phyloP scores from a whole-genome alignment of 2,797 vertebrate genomes.

The Rhyacichthys aspro region DNA sequence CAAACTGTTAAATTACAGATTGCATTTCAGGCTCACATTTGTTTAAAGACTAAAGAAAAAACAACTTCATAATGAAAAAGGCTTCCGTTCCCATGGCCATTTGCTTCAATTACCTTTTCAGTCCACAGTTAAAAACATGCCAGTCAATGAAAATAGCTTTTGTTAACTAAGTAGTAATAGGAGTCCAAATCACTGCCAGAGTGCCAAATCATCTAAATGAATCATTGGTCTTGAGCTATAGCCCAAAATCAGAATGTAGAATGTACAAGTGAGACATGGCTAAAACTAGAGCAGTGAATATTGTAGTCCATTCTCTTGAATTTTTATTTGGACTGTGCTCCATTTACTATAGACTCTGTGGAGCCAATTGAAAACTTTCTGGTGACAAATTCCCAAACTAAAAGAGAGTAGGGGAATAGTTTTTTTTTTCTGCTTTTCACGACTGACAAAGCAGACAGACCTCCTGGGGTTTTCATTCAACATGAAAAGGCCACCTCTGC shows the following conservation, averaged over 20 bases:
- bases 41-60: slow-evolving; percentile 20
- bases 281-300: not conserved
- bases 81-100: slow-evolving; percentile 2
- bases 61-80: slow-evolving; percentile 14
- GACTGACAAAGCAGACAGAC: slow-evolving; percentile 35
- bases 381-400: slow-evolving; percentile 26
- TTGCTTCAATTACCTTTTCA: slow-evolving; percentile 3
- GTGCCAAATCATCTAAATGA: not conserved
- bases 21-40: slow-evolving; percentile 7
- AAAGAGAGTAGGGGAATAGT: slow-evolving; percentile 6
- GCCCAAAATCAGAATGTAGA: not conserved
- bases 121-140: slow-evolving; percentile 4
- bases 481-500: slow-evolving; percentile 60
- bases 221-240: slow-evolving; percentile 1
- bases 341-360: not conserved
- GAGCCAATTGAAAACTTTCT: slow-evolving; percentile 15
- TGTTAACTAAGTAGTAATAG: slow-evolving; percentile 4
- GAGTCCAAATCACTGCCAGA: slow-evolving; percentile 7
- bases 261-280: not conserved
- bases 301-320: not conserved
- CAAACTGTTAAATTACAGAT: slow-evolving; percentile 22
- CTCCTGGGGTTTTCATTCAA: slow-evolving; percentile 49
- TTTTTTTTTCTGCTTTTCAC: slow-evolving; percentile 27
- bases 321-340: not conserved
- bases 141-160: slow-evolving; percentile 24